Conservation (phyloP, 2,888 invertebrate species). For the Torymus tubicola region DNA sequence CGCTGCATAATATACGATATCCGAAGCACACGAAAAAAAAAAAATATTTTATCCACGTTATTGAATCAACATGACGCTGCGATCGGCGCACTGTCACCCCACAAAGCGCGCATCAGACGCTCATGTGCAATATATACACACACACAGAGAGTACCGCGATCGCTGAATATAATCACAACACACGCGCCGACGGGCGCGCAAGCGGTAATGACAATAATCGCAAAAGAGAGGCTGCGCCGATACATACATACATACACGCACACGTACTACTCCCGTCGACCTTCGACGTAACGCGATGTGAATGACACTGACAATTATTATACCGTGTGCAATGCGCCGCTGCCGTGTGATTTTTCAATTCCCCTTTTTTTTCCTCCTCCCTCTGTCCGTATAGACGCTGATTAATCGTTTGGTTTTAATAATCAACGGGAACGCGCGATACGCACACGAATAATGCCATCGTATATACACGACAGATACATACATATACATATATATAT, state of each 20-base stretch:
- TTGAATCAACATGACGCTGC: background rate
- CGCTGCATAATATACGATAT: too few species aligned
- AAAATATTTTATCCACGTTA: background rate
- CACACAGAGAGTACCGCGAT: background rate
- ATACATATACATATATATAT: background rate
- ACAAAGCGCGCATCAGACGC: background rate
- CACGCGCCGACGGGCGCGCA: background rate
- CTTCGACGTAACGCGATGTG: slow-evolving; percentile 16
- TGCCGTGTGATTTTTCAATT: slow-evolving; percentile 13
- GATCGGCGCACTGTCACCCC: background rate
- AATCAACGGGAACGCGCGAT: slow-evolving; percentile 20
- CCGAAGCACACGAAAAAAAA: background rate
- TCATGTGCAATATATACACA: too few species aligned
- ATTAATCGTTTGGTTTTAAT: slow-evolving; percentile 40
- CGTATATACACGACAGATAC: background rate
- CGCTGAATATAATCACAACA: slow-evolving; percentile 28
- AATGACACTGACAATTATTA: slow-evolving; percentile 43
- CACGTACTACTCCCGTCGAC: slow-evolving; percentile 21
- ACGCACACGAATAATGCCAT: background rate
- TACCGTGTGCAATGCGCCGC: background rate
- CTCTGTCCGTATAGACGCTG: slow-evolving; percentile 11
- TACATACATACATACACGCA: too few species aligned
- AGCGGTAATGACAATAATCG: slow-evolving; percentile 17
- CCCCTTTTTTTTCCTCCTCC: background rate
- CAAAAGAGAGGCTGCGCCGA: background rate